Base-by-base conservation (phyloP, 2,797 vertebrate genomes). In the Paratrypauchen microcephalus region DNA sequence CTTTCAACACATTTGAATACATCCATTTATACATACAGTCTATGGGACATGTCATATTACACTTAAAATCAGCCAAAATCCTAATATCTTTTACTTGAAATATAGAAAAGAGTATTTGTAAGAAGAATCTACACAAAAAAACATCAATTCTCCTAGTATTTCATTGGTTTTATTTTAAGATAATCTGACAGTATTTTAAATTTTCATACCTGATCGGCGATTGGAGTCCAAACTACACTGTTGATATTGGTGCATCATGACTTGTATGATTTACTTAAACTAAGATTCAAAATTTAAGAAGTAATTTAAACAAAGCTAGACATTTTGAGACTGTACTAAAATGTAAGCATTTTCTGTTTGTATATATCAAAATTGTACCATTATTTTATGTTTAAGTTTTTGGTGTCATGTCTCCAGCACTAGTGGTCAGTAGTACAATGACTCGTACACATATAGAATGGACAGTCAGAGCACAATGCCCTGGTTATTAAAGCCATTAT, bases 361-460 rank as follows among this genome's bases (percentile, higher is more conserved):
- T 15, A 45, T 15, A 15, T 15, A 15, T 13, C 41, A 45, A 45
- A 45, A 45, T 15, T 4, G 41, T 45, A 45, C 4, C 12, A 3
- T 45, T 45, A 15, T 16, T 45, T 45, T 15, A 15, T 45, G 41
- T 45, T 45, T 45, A 16, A 13, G 13, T 45, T 45, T 45, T 16
- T 41, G 11, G 11, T 13, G 39, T 58, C 24, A 30, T 58, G 26
- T 75, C 79, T 65, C n/a, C 62, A 82, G 78, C 83, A 80, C 78
- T 72, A 77, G 79, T 80, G 81, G 79, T 91, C 89, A 91, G 89
- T 91, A 91, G 88, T 89, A 86, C 80, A 83, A 50, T n/a, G 7
- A 73, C 70, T 83, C 80, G 83, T 55, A 81, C 72, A 68, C 48
- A 83, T 60, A 77, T 19, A 80, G 0, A 9, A 19, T 52, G 19